These are phyloP conservation scores for Bufotes viridis DNA, from an alignment of 2,797 vertebrate genomes.

Conservation along the genomic window DNA sequence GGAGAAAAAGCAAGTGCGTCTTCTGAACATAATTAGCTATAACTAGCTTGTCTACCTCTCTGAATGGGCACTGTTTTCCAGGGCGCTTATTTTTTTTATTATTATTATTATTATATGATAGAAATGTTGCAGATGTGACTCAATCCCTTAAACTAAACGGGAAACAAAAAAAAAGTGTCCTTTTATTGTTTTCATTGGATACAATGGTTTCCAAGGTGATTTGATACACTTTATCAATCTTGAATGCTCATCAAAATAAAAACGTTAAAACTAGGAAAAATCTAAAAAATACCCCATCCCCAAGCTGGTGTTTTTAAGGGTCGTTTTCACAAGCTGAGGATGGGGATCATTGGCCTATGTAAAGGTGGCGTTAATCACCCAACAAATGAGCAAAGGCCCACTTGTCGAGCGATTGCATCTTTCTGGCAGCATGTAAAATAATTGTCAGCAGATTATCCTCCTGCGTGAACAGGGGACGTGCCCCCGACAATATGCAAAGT, in stretches of 20 bases:
- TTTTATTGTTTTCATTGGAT: not conserved
- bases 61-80: constrained; percentile 36
- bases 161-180: not conserved
- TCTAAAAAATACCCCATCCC: not conserved
- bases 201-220: not conserved
- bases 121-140: not conserved
- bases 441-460: too few species aligned
- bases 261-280: not conserved
- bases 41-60: constrained; percentile 67
- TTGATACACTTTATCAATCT: not conserved
- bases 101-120: too few species aligned
- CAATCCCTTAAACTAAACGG: not conserved
- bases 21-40: constrained; percentile 73
- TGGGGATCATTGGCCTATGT: too few species aligned
- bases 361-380: too few species aligned
- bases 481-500: too few species aligned
- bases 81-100: not conserved
- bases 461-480: too few species aligned
- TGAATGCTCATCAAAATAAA: too few species aligned
- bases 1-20: constrained; percentile 71
- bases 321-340: too few species aligned
- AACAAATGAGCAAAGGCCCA: too few species aligned
- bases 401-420: too few species aligned
- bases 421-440: too few species aligned
- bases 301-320: not conserved